Evolutionary conservation across 2,113 vertebrate species (phyloP).

Genomic region (Gasterosteus nipponicus): DNA sequence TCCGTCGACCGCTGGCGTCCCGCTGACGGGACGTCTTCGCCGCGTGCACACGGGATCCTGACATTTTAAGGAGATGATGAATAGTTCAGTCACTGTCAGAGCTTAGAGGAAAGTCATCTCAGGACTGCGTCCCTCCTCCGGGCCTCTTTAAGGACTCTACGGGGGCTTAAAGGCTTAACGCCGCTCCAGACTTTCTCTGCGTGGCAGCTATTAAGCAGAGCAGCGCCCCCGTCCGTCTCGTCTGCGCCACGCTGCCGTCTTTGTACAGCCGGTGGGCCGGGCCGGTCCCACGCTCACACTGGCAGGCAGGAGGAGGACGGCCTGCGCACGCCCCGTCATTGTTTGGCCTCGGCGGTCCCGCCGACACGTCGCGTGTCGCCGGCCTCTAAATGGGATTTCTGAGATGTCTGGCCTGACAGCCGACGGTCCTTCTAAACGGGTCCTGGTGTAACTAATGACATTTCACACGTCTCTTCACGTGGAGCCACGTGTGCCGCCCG

Average conservation of each 20-base stretch:
- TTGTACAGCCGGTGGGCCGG: constrained; percentile 37
- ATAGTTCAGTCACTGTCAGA: constrained; percentile 20
- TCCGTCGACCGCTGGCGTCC: background rate
- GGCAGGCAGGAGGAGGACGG: constrained; percentile 3
- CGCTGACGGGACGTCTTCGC: background rate
- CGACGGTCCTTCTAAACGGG: constrained; percentile 66
- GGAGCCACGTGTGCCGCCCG: constrained; percentile 26
- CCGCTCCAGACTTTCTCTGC: constrained; percentile 69
- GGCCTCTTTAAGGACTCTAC: constrained; percentile 65
- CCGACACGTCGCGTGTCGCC: too few relatives aligned
- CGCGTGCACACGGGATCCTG: constrained; percentile 10
- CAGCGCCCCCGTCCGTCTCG: constrained; percentile 46
- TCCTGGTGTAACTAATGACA: constrained; percentile 76
- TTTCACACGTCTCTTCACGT: constrained; percentile 63
- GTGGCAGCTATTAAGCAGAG: constrained; percentile 64
- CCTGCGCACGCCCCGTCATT: constrained; percentile 17
- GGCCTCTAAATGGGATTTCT: too few relatives aligned
- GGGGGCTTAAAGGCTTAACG: constrained; percentile 79
- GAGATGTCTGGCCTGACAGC: constrained; percentile 44
- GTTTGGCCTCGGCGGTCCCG: background rate
- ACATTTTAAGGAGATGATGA: constrained; percentile 26
- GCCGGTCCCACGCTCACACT: constrained; percentile 48
- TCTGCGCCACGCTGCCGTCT: constrained; percentile 45
- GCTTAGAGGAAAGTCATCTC: constrained; percentile 26
- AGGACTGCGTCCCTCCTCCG: constrained; percentile 42